These are phyloP conservation scores for Apus apus DNA, from an alignment of 2,113 vertebrate species.

Conservation along the genomic window DNA sequence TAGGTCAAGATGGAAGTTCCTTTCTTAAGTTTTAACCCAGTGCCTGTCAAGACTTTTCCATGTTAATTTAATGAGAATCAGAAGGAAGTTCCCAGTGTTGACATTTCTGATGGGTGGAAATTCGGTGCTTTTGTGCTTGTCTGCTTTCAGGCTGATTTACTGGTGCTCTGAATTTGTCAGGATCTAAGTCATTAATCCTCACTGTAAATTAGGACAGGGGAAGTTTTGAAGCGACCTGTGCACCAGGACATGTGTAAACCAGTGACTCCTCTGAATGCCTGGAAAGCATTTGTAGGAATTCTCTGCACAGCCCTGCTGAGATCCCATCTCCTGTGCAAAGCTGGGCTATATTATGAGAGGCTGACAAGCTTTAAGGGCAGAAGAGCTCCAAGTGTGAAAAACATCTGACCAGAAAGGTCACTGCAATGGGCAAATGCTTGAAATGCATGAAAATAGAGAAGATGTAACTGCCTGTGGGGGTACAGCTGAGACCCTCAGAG, in stretches of 20 bases:
- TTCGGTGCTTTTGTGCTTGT: background rate
- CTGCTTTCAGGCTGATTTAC: background rate
- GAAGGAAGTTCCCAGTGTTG: background rate
- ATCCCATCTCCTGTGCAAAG: background rate
- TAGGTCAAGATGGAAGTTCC: background rate
- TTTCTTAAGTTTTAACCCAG: background rate
- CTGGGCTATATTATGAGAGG: background rate
- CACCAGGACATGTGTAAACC: background rate
- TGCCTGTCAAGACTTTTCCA: background rate
- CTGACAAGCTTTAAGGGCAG: slow-evolving; percentile 29
- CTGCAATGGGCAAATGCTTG: background rate
- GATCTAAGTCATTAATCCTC: background rate
- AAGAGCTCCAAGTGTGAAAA: slow-evolving; percentile 9
- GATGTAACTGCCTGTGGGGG: background rate
- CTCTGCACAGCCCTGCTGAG: background rate
- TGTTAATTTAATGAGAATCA: background rate
- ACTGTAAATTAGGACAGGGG: background rate
- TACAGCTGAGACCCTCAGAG: background rate
- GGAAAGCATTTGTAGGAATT: background rate
- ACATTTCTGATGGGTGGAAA: background rate
- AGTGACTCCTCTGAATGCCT: background rate
- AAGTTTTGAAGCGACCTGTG: background rate
- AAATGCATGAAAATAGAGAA: background rate
- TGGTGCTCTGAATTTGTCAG: background rate
- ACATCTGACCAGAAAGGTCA: slow-evolving; percentile 18